Base-by-base conservation (phyloP, 2,113 vertebrate species). In the Bujurquina vittata region DNA sequence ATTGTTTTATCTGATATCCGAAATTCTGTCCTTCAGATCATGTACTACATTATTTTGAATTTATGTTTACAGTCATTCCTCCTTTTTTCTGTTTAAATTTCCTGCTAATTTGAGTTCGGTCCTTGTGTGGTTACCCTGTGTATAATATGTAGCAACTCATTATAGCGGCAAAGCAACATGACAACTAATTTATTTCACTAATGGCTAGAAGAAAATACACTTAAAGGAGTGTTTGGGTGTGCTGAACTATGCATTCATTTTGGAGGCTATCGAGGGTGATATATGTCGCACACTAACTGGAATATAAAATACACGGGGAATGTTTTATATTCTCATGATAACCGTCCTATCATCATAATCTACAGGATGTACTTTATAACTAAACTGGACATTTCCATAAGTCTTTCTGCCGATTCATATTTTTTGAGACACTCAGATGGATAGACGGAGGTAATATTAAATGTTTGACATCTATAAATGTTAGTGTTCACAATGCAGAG, bases 41-140 rank as follows among this genome's bases (percentile, higher is more conserved):
- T 57, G 3, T 57, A 7, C 9, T 59, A 5, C 31, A 80, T 11
- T 6, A 29, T 15, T 29, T 40, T 81, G 29, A 62, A 54, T n/a
- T 77, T 62, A 52, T 33, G 26, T 75, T 72, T 59, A 29, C 9
- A 33, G 46, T 74, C 58, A 87, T 91, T 91, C 83, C 87, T 84
- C 40, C 59, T 65, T 40, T 37, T 54, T 18, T 61, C 59, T 46
- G 10, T 17, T 75, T 3, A 9, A 18, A 62, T 63, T 69, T 43
- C 18, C 31, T 61, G 54, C 43, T 29, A 17, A 15, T 20, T 59
- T 58, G 4, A 43, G 23, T 58, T 22, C 65, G 23, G 74, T 79
- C 26, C 10, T 20, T 72, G 7, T 52, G 43, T 72, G 26, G 43
- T 72, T 31, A 72, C 17, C 65, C 65, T 69, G 43, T 3, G 23